Percentiles rank a stretch among this genome's conserved stretches.
Evolutionary conservation across 2,797 vertebrate genomes (phyloP).

Genomic region (Xenopus petersii): DNA sequence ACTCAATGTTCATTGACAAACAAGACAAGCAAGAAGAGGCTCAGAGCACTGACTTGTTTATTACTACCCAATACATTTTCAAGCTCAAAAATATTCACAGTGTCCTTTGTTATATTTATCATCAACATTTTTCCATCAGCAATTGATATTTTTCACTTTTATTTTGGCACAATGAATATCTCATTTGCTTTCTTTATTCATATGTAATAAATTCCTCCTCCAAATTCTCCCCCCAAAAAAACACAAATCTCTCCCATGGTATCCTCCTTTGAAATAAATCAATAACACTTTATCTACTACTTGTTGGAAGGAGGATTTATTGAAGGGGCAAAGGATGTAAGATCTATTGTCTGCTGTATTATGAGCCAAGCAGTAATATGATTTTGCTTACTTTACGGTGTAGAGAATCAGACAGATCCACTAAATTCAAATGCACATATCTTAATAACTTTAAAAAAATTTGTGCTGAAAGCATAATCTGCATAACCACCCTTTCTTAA

Average conservation of each 20-base stretch:
- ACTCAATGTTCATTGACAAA: no score
- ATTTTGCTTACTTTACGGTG: constrained; percentile 13
- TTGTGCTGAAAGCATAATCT: not conserved
- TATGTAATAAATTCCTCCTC: constrained; percentile 40
- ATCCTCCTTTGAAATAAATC: constrained; percentile 41
- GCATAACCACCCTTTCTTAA: no score
- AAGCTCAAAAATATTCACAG: not conserved
- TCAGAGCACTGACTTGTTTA: not conserved
- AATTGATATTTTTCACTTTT: constrained; percentile 28
- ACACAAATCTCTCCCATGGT: constrained; percentile 33
- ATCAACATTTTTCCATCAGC: constrained; percentile 24
- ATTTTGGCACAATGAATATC: constrained; percentile 45
- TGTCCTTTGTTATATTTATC: constrained; percentile 26
- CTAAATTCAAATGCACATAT: constrained; percentile 26
- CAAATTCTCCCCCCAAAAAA: constrained; percentile 19
- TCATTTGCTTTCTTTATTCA: constrained; percentile 39
- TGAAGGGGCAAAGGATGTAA: constrained; percentile 21
- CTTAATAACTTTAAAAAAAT: not conserved
- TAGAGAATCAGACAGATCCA: constrained; percentile 5
- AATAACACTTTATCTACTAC: constrained; percentile 46
- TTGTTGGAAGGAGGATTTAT: constrained; percentile 40
- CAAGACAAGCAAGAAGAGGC: no score
- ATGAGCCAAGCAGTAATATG: constrained; percentile 13
- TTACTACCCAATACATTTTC: not conserved
- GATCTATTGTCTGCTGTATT: constrained; percentile 14